A percentile compares a stretch with the other conserved stretches of the same genome.
These are phyloP conservation scores for Anoplophora glabripennis DNA, from an alignment of 1,140 invertebrate species.

Conservation along the genomic window DNA sequence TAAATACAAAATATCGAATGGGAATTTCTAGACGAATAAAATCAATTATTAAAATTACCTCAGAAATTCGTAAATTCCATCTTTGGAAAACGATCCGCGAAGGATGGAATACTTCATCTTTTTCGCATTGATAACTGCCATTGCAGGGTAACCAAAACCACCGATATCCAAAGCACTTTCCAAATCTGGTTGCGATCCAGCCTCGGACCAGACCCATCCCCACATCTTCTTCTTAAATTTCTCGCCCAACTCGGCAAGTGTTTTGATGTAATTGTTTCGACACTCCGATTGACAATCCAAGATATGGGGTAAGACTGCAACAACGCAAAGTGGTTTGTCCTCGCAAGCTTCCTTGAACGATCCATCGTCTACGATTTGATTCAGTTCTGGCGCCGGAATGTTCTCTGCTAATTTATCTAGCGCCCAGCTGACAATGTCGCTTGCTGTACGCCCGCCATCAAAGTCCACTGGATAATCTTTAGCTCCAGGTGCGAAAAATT, in stretches of 20 bases:
- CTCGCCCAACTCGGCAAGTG: conserved; percentile 75
- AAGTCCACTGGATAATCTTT: conserved; percentile 78
- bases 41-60: too few relatives aligned
- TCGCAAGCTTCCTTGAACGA: conserved; percentile 74
- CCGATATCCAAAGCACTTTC: conserved; percentile 93
- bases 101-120: conserved; percentile 96
- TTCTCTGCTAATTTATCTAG: conserved; percentile 82
- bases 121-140: conserved; percentile 94
- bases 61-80: conserved; percentile 68
- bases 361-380: conserved; percentile 63
- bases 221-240: conserved; percentile 95
- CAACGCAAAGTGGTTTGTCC: conserved; percentile 86
- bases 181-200: conserved; percentile 84
- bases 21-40: too few relatives aligned
- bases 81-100: conserved; percentile 89
- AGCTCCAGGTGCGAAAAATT: conserved; percentile 84
- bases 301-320: conserved; percentile 94
- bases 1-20: too few relatives aligned
- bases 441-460: conserved; percentile 85
- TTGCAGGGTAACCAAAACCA: conserved; percentile 87
- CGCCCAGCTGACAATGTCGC: conserved; percentile 90
- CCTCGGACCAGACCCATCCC: conserved; percentile 98
- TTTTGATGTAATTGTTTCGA: conserved; percentile 83
- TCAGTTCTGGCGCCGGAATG: conserved; percentile 85
- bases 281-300: conserved; percentile 95